Evolutionary conservation across 2,113 vertebrate genomes (phyloP).

Genomic region (Morphnarchus princeps): DNA sequence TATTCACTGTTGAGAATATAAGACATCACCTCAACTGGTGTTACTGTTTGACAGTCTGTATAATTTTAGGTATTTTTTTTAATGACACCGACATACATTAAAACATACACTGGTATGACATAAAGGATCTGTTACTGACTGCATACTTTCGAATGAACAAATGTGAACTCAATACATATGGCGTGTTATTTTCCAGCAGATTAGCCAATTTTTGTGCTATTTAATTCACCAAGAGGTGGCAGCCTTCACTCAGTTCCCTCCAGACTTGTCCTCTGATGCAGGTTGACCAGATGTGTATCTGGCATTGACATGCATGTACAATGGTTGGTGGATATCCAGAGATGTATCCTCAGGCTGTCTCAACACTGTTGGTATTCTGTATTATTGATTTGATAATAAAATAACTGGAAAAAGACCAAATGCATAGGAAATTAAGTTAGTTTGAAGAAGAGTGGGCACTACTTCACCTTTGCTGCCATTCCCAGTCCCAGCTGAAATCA

Average conservation of each 20-base stretch:
- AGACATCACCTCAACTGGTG: not conserved
- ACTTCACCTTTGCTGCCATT: not conserved
- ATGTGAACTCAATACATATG: not conserved
- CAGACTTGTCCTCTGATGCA: not conserved
- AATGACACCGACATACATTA: accelerated
- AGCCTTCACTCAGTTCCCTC: slow-evolving; percentile 4
- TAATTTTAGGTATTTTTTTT: not conserved
- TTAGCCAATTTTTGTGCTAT: not conserved
- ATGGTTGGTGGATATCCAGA: not conserved
- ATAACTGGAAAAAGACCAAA: not conserved
- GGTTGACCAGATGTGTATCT: not conserved
- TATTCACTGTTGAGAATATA: not conserved
- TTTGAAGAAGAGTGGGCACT: not conserved
- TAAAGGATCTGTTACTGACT: not conserved
- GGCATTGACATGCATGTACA: not conserved
- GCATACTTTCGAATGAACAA: not conserved
- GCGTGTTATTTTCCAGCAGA: not conserved
- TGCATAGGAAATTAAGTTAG: not conserved
- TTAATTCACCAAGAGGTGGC: slow-evolving; percentile 30
- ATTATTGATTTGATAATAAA: not conserved
- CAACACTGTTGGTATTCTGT: not conserved
- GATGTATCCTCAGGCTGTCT: not conserved
- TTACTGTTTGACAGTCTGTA: not conserved
- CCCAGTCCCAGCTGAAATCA: not conserved
- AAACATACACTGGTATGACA: not conserved